phyloP scores from a whole-genome alignment of 2,888 invertebrate species.

The Thymelicus sylvestris region DNA sequence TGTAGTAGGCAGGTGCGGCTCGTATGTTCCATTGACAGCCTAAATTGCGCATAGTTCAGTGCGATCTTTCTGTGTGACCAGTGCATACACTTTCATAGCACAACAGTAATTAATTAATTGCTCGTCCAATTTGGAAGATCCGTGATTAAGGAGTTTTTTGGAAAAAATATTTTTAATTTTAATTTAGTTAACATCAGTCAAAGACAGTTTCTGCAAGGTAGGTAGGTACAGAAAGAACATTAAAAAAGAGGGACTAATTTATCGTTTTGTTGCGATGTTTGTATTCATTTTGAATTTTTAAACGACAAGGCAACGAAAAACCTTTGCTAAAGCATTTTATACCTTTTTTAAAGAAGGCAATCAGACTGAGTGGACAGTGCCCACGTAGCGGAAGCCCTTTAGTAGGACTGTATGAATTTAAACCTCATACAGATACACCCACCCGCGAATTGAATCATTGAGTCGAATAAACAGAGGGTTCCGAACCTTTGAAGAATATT shows the following conservation, averaged over 20 bases:
- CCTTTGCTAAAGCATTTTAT: neutral
- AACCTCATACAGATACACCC: slow-evolving; percentile 20
- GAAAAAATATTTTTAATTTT: too few relatives aligned
- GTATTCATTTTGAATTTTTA: neutral
- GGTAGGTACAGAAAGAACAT: too few relatives aligned
- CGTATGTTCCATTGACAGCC: too few relatives aligned
- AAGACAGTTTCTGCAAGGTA: neutral
- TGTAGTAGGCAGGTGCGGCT: too few relatives aligned
- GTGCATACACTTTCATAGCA: too few relatives aligned
- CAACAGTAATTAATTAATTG: too few relatives aligned
- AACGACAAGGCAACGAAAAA: neutral
- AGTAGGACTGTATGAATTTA: slow-evolving; percentile 30
- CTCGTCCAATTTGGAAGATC: too few relatives aligned
- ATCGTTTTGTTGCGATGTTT: neutral
- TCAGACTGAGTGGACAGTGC: slow-evolving; percentile 35
- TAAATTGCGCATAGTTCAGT: too few relatives aligned
- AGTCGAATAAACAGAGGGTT: slow-evolving; percentile 31
- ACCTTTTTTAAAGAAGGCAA: slow-evolving; percentile 11
- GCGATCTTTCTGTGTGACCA: too few relatives aligned
- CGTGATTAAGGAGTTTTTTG: too few relatives aligned
- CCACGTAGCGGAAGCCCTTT: slow-evolving; percentile 32
- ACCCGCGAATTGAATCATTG: slow-evolving; percentile 17
- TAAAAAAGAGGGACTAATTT: neutral
- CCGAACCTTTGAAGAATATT: slow-evolving; percentile 23
- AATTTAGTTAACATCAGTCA: too few relatives aligned